Evolutionary conservation across 92 coral and sea anemone genomes (phyloP).

Genomic region (Actinostola sp.): DNA sequence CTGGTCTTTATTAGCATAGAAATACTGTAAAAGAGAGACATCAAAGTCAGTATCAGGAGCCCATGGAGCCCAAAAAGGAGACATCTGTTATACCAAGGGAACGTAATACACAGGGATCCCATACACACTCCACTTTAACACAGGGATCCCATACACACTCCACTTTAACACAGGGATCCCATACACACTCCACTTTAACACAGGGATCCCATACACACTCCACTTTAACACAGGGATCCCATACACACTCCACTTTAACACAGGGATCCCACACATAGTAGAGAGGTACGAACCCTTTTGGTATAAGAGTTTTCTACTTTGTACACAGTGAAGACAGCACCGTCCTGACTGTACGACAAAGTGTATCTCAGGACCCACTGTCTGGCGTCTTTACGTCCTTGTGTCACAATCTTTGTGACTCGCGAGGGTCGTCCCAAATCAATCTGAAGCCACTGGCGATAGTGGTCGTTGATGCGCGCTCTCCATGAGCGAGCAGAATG

Average conservation of each 20-base stretch:
- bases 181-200: too few species aligned
- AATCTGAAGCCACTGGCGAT: constrained; percentile 75
- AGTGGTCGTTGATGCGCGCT: constrained; percentile 49
- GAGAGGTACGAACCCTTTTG: constrained; percentile 44
- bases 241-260: too few species aligned
- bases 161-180: too few species aligned
- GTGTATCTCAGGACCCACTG: constrained; percentile 56
- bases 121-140: too few species aligned
- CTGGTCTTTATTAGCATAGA: constrained; percentile 78
- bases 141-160: too few species aligned
- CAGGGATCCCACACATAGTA: too few species aligned
- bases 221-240: too few species aligned
- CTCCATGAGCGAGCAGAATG: constrained; percentile 72
- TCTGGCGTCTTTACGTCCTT: constrained; percentile 38
- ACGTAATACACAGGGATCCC: too few species aligned
- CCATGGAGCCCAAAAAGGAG: too few species aligned
- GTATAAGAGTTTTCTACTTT: constrained; percentile 33
- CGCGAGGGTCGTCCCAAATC: constrained; percentile 70
- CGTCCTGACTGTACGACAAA: constrained; percentile 50
- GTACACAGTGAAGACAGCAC: constrained; percentile 50
- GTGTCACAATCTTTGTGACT: constrained; percentile 48
- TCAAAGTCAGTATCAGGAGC: neutral
- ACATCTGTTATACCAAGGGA: too few species aligned
- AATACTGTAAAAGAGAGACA: constrained; percentile 45
- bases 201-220: too few species aligned